Evolutionary conservation across 2,797 vertebrate species (phyloP).

Genomic region (Phalloptychus januarius): DNA sequence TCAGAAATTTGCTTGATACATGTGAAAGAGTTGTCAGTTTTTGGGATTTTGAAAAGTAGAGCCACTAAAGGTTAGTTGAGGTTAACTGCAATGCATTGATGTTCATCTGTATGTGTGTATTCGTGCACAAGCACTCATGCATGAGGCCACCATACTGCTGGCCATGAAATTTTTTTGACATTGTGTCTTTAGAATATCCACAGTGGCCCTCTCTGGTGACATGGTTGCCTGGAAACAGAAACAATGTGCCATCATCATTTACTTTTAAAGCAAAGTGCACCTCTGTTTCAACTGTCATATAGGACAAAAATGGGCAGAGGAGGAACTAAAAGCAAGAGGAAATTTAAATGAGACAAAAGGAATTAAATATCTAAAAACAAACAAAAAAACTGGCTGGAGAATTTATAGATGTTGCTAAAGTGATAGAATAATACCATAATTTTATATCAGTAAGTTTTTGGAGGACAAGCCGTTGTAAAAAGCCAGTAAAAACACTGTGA

Average conservation of each 20-base stretch:
- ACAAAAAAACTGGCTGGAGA: constrained; percentile 12
- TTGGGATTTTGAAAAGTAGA: constrained; percentile 13
- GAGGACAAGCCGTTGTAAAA: constrained; percentile 60
- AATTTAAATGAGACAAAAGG: constrained; percentile 5
- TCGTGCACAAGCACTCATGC: constrained; percentile 7
- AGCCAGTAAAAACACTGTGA: constrained; percentile 66
- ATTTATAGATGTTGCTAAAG: constrained; percentile 38
- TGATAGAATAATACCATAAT: constrained; percentile 39
- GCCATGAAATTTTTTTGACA: constrained; percentile 74
- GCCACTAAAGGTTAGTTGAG: constrained; percentile 14
- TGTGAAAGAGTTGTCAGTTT: constrained; percentile 16
- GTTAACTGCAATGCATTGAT: constrained; percentile 21
- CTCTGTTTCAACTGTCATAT: constrained; percentile 59
- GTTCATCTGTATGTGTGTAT: constrained; percentile 9
- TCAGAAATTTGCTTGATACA: not conserved
- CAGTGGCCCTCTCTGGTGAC: constrained; percentile 65
- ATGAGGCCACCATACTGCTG: constrained; percentile 50
- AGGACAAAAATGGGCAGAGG: constrained; percentile 19
- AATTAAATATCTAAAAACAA: constrained; percentile 1
- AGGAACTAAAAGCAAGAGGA: constrained; percentile 7
- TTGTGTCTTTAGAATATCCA: constrained; percentile 69
- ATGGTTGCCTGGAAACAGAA: constrained; percentile 73
- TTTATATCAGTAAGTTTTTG: constrained; percentile 46
- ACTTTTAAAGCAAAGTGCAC: constrained; percentile 62
- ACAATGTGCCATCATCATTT: constrained; percentile 69